A percentile compares a stretch with the other conserved stretches of the same genome.
These are phyloP conservation scores for Alligator sinensis DNA, from an alignment of 2,113 vertebrate genomes.

Conservation along the genomic window DNA sequence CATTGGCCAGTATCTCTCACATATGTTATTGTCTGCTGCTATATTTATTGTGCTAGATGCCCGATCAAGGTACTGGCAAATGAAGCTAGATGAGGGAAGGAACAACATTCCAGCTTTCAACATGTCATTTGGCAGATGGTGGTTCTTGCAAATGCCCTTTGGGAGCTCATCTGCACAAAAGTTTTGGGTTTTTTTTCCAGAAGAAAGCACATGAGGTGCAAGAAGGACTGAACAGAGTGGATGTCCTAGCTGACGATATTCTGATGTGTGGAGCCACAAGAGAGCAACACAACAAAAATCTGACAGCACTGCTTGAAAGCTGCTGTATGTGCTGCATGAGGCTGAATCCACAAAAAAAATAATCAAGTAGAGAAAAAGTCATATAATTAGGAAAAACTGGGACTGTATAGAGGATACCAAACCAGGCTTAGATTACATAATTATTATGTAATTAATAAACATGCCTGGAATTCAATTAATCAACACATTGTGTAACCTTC, in stretches of 20 bases:
- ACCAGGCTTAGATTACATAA: background rate
- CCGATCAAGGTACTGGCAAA: background rate
- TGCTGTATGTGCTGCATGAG: background rate
- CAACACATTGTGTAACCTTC: background rate
- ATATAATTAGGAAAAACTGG: background rate
- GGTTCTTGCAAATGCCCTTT: background rate
- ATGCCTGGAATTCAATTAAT: background rate
- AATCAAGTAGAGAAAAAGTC: background rate
- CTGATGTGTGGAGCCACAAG: slow-evolving; percentile 2
- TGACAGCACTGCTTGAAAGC: background rate
- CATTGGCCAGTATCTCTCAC: background rate
- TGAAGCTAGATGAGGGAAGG: background rate
- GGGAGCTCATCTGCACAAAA: slow-evolving; percentile 13
- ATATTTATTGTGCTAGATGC: background rate
- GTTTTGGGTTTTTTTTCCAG: background rate
- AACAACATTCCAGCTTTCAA: background rate
- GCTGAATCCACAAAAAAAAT: background rate
- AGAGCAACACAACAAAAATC: slow-evolving; percentile 16
- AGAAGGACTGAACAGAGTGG: background rate
- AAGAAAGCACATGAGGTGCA: background rate
- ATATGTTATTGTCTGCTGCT: background rate
- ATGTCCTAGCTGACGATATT: background rate
- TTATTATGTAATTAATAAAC: background rate
- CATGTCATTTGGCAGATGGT: slow-evolving; percentile 5
- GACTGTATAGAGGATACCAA: background rate